Conservation (phyloP, 2,797 vertebrate genomes). For the Mionectes olivaceus region DNA sequence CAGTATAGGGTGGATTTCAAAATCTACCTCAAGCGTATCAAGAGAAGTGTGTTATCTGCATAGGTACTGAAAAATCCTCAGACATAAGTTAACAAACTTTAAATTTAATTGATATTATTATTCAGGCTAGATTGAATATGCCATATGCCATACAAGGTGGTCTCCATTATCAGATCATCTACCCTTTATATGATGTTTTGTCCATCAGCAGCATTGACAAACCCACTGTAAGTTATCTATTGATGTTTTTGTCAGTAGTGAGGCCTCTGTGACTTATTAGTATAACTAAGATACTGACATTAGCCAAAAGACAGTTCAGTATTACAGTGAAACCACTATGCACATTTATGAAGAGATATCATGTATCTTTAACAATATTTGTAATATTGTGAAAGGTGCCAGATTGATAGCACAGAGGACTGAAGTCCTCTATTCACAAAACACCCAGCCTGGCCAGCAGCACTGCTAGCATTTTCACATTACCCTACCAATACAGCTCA, state of each 20-base stretch:
- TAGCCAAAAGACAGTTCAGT: neutral
- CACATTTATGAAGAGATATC: neutral
- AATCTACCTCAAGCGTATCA: neutral
- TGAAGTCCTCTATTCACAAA: neutral
- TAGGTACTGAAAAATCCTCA: neutral
- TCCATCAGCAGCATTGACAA: slow-evolving; percentile 17
- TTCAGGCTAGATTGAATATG: neutral
- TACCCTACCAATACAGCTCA: neutral
- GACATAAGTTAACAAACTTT: neutral
- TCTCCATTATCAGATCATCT: neutral
- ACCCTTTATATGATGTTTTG: neutral
- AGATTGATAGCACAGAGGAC: neutral
- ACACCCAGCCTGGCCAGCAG: neutral
- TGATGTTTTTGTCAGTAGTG: slow-evolving; percentile 11
- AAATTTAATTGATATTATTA: neutral
- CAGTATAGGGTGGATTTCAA: neutral
- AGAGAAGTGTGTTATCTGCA: neutral
- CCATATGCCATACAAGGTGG: neutral
- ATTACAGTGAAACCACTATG: neutral
- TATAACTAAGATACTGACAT: neutral
- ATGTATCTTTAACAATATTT: neutral
- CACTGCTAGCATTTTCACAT: neutral
- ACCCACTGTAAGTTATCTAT: neutral
- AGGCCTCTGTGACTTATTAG: neutral
- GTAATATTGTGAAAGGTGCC: neutral